phyloP scores from a whole-genome alignment of 2,888 invertebrate genomes.

The Sipunculus nudus region DNA sequence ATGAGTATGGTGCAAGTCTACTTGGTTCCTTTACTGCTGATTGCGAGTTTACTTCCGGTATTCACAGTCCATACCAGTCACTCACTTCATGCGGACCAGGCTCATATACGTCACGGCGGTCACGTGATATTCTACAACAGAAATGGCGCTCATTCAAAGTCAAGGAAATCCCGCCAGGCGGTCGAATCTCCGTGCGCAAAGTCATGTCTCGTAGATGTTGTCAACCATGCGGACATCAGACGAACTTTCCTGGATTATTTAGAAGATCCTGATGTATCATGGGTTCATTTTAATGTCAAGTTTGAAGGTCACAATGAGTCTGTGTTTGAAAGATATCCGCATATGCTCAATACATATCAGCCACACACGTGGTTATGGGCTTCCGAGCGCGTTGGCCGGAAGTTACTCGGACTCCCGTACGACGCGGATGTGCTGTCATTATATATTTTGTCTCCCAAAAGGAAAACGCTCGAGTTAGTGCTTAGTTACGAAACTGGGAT shows the following conservation, averaged over 20 bases:
- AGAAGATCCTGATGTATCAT: constrained; percentile 23
- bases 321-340: constrained; percentile 37
- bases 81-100: too few relatives aligned
- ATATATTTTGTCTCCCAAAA: constrained; percentile 29
- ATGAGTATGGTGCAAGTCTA: too few relatives aligned
- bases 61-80: too few relatives aligned
- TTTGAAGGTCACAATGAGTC: constrained; percentile 28
- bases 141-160: too few relatives aligned
- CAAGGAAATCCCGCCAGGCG: too few relatives aligned
- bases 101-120: too few relatives aligned
- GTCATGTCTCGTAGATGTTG: constrained; percentile 18
- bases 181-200: too few relatives aligned
- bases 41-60: too few relatives aligned
- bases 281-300: constrained; percentile 34
- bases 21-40: too few relatives aligned
- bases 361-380: constrained; percentile 42
- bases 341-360: constrained; percentile 34
- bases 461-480: constrained; percentile 21
- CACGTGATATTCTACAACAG: too few relatives aligned
- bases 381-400: constrained; percentile 30
- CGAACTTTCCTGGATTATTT: constrained; percentile 24
- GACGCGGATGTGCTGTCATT: constrained; percentile 42
- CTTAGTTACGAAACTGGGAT: constrained; percentile 17
- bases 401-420: constrained; percentile 35
- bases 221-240: constrained; percentile 16